Conservation (phyloP, 2,888 invertebrate species). For the Camptogramma bilineatum region DNA sequence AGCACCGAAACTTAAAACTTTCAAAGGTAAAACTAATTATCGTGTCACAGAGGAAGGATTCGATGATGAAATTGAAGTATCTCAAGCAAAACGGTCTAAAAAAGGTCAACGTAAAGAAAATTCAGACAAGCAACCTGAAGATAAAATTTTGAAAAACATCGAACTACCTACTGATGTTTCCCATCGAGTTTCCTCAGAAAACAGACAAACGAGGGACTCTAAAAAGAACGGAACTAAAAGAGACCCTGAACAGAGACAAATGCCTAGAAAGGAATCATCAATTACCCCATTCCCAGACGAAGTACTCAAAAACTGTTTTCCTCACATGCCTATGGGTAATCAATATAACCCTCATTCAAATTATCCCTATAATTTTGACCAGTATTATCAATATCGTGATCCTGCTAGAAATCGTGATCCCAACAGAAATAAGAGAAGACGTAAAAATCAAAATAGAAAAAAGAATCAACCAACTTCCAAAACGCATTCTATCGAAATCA, state of each 20-base stretch:
- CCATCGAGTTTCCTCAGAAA: conserved; percentile 42
- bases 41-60: conserved; percentile 25
- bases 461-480: conserved; percentile 15
- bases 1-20: background rate
- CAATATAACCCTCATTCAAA: conserved; percentile 36
- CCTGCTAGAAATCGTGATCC: conserved; percentile 20
- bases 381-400: conserved; percentile 44
- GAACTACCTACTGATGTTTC: conserved; percentile 34
- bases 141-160: conserved; percentile 22
- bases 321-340: conserved; percentile 39
- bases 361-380: conserved; percentile 44
- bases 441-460: conserved; percentile 29
- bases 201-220: conserved; percentile 46
- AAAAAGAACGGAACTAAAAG: conserved; percentile 21
- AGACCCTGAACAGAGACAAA: conserved; percentile 5
- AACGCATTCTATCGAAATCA: conserved; percentile 28
- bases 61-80: background rate
- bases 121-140: background rate
- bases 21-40: background rate
- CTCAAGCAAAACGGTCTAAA: background rate
- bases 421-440: conserved; percentile 34
- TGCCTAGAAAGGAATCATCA: conserved; percentile 12
- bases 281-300: conserved; percentile 31
- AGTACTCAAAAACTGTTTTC: conserved; percentile 30
- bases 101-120: conserved; percentile 7